Conservation (phyloP, 2,797 vertebrate genomes). For the Geotria australis region DNA sequence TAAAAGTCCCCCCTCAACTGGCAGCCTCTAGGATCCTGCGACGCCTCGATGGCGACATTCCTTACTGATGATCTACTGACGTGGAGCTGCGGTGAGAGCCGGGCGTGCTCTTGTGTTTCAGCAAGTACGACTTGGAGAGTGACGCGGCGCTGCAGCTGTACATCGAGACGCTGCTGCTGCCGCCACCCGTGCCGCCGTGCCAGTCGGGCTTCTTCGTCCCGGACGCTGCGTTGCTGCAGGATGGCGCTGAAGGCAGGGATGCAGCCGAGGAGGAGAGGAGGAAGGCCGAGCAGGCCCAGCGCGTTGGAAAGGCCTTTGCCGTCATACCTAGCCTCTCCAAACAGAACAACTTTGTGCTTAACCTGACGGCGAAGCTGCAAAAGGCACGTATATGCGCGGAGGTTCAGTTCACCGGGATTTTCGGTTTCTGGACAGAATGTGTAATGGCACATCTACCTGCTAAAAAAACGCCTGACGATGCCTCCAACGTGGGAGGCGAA, state of each 20-base stretch:
- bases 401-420: background rate
- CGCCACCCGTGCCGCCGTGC: background rate
- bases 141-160: constrained; percentile 38
- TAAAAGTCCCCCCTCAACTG: background rate
- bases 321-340: constrained; percentile 39
- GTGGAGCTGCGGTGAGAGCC: no score
- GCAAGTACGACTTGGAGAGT: background rate
- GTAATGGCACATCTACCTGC: no score
- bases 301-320: constrained; percentile 24
- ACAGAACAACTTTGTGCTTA: constrained; percentile 26
- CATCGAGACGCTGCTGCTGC: constrained; percentile 50
- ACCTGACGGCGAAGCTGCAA: constrained; percentile 29
- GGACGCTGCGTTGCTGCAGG: no score
- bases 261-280: background rate
- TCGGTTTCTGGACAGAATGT: background rate
- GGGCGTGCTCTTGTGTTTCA: background rate
- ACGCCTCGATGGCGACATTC: constrained; percentile 2
- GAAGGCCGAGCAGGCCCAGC: constrained; percentile 8
- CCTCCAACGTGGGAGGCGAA: no score
- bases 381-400: constrained; percentile 22
- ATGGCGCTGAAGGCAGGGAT: no score
- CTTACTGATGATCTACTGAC: constrained; percentile 46
- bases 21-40: no score
- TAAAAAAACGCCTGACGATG: no score
- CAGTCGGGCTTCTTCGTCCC: no score